Evolutionary conservation across 2,113 vertebrate species (phyloP), one percentile per base, ranked within the genome.

Genomic region (Halichoerus grypus): DNA sequence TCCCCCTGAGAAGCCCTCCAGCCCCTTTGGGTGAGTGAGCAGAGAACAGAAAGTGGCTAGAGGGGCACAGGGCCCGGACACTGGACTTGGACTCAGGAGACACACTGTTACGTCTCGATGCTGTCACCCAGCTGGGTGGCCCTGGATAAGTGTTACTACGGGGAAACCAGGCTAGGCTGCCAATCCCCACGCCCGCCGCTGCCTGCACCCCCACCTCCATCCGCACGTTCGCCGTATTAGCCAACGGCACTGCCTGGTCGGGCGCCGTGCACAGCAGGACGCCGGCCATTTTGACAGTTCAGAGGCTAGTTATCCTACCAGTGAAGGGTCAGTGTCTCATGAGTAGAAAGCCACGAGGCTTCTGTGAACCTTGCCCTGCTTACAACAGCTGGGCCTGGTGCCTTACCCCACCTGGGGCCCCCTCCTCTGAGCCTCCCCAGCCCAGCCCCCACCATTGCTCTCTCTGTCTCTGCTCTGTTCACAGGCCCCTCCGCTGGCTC

Each of bases 401-500:
- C 28, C 14, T n/a, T 1, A 39, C 15, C 72, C 2, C 16, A 18
- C 14, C 36, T 24, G 12, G 0, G 39, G 26, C 69, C 15, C 1
- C 3, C 14, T 18, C 31, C 55, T 49, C 76, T 10, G 15, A 39
- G 55, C 51, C 72, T 57, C 76, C 16, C 0, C 21, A 53, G 12
- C 18, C 19, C 65, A 36, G 10, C 26, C 13, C 61, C 80, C 4
- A 0, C 36, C 42, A n/a, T 76, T 22, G 1, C 49, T 16, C 59
- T 39, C 59, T 55, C 46, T 71, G 24, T 79, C 61, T 97, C 42
- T 93, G 97, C 83, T 98, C 81, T 98, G 85, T 98, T 91, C 97
- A 93, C 98, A 99, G 99, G 99, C 97, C 99, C 99, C 4, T 99
- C 99, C 0, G 98, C 99, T 6, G 76, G 99, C 53, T 99, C 99